phyloP scores from a whole-genome alignment of 2,113 vertebrate species.

The Octodon degus region DNA sequence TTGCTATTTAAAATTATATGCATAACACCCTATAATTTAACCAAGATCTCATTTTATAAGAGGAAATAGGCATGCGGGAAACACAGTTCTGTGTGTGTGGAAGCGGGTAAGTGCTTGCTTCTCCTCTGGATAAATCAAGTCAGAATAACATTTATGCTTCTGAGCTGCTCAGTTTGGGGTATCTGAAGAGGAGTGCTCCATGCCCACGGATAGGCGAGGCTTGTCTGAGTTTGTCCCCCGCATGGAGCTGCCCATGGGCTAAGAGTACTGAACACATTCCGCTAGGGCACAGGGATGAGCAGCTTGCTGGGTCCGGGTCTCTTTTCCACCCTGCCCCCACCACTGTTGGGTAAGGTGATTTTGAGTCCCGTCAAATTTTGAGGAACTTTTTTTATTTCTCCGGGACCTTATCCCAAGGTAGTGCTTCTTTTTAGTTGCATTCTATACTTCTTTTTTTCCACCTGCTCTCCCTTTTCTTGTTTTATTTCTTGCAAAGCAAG shows the following conservation, averaged over 20 bases:
- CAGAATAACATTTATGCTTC: not conserved
- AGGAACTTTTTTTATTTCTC: not conserved
- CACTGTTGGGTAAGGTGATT: not conserved
- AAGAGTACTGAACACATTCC: not conserved
- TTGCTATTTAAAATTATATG: slow-evolving; percentile 60
- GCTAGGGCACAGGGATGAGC: not conserved
- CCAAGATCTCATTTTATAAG: slow-evolving; percentile 21
- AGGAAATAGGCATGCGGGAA: not conserved
- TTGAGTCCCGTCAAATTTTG: not conserved
- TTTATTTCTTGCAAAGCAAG: slow-evolving; percentile 10
- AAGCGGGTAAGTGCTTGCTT: not conserved
- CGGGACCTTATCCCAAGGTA: not conserved
- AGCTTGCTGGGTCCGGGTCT: not conserved
- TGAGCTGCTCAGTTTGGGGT: not conserved
- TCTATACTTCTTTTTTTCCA: not conserved
- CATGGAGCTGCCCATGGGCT: not conserved
- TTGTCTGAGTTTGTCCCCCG: not conserved
- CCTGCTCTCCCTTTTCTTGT: not conserved
- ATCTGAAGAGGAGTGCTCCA: not conserved
- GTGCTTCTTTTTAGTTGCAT: not conserved
- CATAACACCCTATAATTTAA: slow-evolving; percentile 11
- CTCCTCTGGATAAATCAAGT: not conserved
- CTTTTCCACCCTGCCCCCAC: fast-evolving
- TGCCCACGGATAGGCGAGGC: not conserved
- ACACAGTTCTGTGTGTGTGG: not conserved